phyloP scores from a whole-genome alignment of 2,113 vertebrate species.

The Origma solitaria region DNA sequence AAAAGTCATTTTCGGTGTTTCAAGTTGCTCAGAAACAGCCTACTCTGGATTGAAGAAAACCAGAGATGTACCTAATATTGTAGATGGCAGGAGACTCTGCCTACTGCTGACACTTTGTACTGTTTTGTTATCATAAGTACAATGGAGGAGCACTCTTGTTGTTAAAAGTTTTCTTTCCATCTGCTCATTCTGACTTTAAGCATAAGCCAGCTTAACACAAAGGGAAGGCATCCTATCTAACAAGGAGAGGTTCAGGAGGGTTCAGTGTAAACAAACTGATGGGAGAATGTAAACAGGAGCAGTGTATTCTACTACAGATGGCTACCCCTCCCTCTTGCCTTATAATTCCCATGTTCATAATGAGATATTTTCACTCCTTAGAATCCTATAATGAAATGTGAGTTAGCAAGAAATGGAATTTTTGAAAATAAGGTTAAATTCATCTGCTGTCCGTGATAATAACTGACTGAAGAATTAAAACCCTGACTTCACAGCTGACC shows the following conservation, averaged over 20 bases:
- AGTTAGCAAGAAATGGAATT: background rate
- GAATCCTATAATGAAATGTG: background rate
- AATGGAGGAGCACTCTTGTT: conserved; percentile 50
- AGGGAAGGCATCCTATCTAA: conserved; percentile 23
- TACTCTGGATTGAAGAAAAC: background rate
- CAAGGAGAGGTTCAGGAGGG: conserved; percentile 45
- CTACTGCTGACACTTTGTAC: conserved; percentile 37
- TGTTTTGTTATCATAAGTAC: conserved; percentile 27
- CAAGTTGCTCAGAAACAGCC: conserved; percentile 45
- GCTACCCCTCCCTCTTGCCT: conserved; percentile 20
- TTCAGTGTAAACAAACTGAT: conserved; percentile 63
- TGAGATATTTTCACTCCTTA: conserved; percentile 10
- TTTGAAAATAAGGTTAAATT: background rate
- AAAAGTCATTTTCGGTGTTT: background rate
- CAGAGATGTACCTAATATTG: background rate
- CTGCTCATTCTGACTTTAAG: conserved; percentile 57
- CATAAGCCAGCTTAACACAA: conserved; percentile 55
- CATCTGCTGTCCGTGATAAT: background rate
- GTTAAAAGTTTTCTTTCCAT: conserved; percentile 52
- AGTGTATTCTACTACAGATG: conserved; percentile 50
- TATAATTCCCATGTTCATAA: background rate
- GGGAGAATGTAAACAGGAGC: conserved; percentile 43
- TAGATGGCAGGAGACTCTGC: conserved; percentile 11
- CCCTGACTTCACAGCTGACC: background rate
- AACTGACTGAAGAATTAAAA: background rate